Percentiles rank a stretch among this genome's conserved stretches.
Conservation (phyloP, 2,888 invertebrate species). For the Parochlus steinenii region DNA sequence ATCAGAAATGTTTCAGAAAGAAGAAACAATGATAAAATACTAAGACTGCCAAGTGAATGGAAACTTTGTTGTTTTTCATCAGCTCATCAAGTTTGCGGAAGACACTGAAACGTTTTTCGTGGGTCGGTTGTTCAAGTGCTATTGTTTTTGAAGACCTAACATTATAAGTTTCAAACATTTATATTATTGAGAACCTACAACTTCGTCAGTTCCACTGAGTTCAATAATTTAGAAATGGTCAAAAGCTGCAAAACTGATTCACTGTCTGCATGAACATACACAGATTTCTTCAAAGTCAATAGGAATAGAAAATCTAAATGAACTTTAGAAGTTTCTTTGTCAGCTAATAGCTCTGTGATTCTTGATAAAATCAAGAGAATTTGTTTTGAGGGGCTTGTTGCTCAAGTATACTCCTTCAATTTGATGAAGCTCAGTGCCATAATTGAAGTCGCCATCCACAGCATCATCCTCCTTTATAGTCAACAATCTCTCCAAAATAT, state of each 20-base stretch:
- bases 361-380: slow-evolving; percentile 60
- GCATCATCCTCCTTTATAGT: slow-evolving; percentile 44
- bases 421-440: slow-evolving; percentile 58
- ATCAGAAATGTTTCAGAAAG: too few relatives aligned
- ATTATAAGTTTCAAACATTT: too few relatives aligned
- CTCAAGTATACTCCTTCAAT: too few relatives aligned
- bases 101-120: too few relatives aligned
- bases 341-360: slow-evolving; percentile 55
- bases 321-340: slow-evolving; percentile 47
- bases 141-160: too few relatives aligned
- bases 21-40: too few relatives aligned
- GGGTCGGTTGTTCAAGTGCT: too few relatives aligned
- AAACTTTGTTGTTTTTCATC: too few relatives aligned
- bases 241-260: slow-evolving; percentile 54
- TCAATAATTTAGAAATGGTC: slow-evolving; percentile 53
- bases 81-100: too few relatives aligned
- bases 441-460: slow-evolving; percentile 36
- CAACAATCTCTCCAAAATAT: slow-evolving; percentile 57
- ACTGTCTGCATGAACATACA: slow-evolving; percentile 28
- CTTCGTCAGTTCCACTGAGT: slow-evolving; percentile 45
- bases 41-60: too few relatives aligned
- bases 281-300: slow-evolving; percentile 46
- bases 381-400: slow-evolving; percentile 24
- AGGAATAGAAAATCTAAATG: slow-evolving; percentile 55
- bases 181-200: too few relatives aligned